Evolutionary conservation across 2,888 invertebrate species (phyloP).

Genomic region (Exephanes ischioxanthus): DNA sequence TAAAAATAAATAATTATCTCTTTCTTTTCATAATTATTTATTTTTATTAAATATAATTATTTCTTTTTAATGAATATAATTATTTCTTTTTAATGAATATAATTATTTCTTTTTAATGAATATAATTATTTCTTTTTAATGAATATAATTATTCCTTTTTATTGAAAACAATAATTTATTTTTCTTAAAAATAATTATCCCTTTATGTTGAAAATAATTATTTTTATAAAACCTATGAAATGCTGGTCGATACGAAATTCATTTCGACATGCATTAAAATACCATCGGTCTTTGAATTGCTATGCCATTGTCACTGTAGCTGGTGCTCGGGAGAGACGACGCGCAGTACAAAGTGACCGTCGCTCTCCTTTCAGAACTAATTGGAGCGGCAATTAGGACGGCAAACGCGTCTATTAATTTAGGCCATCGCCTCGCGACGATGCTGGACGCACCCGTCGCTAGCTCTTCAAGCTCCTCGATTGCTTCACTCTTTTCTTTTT

Average conservation of each 20-base stretch:
- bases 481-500: constrained; percentile 25
- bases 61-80: background rate
- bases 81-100: background rate
- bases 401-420: constrained; percentile 71
- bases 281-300: constrained; percentile 13
- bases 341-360: constrained; percentile 55
- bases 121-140: no score
- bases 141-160: no score
- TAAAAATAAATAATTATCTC: no score
- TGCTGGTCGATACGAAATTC: background rate
- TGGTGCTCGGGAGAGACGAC: constrained; percentile 12
- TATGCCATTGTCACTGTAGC: constrained; percentile 16
- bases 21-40: no score
- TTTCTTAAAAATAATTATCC: background rate
- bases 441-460: constrained; percentile 47
- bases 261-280: background rate
- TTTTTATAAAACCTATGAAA: background rate
- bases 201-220: background rate
- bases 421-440: constrained; percentile 65
- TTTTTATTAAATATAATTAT: background rate
- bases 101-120: background rate
- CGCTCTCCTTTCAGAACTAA: constrained; percentile 68
- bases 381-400: constrained; percentile 70
- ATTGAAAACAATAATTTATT: no score
- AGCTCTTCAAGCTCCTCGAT: constrained; percentile 63